Conservation (phyloP, 2,797 vertebrate species). For the Oryzias sinensis region DNA sequence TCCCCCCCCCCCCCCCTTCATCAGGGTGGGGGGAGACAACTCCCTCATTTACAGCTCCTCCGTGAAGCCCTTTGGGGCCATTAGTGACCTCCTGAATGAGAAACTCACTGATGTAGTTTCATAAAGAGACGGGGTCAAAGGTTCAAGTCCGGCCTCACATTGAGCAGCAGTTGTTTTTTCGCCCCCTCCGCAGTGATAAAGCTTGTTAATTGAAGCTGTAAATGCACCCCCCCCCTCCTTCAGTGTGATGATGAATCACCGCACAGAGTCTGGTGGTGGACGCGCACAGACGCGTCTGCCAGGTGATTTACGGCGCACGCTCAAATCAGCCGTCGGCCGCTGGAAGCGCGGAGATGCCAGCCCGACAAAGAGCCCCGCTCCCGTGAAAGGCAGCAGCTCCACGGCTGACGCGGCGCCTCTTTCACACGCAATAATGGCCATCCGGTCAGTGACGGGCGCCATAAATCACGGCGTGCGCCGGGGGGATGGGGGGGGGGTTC, state of each 20-base stretch:
- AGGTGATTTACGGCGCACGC: constrained; percentile 59
- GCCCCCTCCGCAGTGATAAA: constrained; percentile 56
- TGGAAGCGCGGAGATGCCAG: constrained; percentile 52
- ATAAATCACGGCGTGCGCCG: constrained; percentile 78
- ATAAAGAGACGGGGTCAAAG: constrained; percentile 33
- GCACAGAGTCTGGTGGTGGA: constrained; percentile 56
- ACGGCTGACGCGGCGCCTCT: constrained; percentile 57
- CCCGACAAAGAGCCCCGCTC: constrained; percentile 57
- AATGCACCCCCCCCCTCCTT: constrained; percentile 53
- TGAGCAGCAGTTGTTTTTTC: constrained; percentile 34
- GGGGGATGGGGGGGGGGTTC: constrained; percentile 59
- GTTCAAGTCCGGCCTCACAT: constrained; percentile 32
- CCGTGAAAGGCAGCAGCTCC: constrained; percentile 59
- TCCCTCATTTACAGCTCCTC: constrained; percentile 8
- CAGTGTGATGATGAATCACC: constrained; percentile 75
- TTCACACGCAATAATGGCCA: constrained; percentile 72
- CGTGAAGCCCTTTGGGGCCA: constrained; percentile 29
- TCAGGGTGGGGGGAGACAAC: too few species aligned
- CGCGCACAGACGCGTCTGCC: constrained; percentile 61
- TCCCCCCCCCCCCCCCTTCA: too few species aligned
- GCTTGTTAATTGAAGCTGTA: constrained; percentile 58
- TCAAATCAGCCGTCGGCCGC: constrained; percentile 28
- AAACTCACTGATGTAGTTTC: constrained; percentile 9
- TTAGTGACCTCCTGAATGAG: constrained; percentile 52
- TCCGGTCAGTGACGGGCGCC: constrained; percentile 64